Evolutionary conservation across 2,797 vertebrate genomes (phyloP).

Genomic region (Erpetoichthys calabaricus): DNA sequence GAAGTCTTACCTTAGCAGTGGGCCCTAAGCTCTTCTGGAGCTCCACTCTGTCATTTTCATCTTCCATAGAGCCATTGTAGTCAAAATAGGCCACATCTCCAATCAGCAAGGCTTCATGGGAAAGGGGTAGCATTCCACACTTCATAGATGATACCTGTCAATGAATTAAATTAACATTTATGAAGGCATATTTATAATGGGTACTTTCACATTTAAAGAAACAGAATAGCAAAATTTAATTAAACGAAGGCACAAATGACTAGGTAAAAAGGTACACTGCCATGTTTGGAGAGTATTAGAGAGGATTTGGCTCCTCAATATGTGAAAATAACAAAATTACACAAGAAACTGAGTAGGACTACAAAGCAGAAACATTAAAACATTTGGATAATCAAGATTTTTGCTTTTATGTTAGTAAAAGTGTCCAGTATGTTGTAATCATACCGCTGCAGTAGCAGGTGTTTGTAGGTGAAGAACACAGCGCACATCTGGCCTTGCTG

Average conservation of each 20-base stretch:
- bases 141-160: conserved; percentile 87
- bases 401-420: too few species aligned
- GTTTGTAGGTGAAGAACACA: conserved; percentile 84
- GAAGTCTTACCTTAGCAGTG: conserved; percentile 73
- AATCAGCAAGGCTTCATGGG: conserved; percentile 79
- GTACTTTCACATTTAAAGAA: background rate
- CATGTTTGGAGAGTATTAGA: background rate
- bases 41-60: conserved; percentile 75
- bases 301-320: too few species aligned
- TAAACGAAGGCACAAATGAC: background rate
- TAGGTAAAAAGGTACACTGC: background rate
- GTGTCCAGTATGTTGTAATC: conserved; percentile 13
- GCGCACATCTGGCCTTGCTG: conserved; percentile 72
- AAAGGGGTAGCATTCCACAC: conserved; percentile 77
- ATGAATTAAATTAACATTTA: background rate
- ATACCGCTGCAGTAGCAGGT: conserved; percentile 70
- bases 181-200: too few species aligned
- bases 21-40: conserved; percentile 91
- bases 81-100: conserved; percentile 83
- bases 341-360: too few species aligned
- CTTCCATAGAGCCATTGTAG: conserved; percentile 79
- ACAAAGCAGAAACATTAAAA: too few species aligned
- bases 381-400: too few species aligned
- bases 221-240: background rate
- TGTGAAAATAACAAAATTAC: too few species aligned